Percentiles rank a stretch among this genome's conserved stretches.
Conservation (phyloP, 1,140 invertebrate species). For the Drosophila cardini region DNA sequence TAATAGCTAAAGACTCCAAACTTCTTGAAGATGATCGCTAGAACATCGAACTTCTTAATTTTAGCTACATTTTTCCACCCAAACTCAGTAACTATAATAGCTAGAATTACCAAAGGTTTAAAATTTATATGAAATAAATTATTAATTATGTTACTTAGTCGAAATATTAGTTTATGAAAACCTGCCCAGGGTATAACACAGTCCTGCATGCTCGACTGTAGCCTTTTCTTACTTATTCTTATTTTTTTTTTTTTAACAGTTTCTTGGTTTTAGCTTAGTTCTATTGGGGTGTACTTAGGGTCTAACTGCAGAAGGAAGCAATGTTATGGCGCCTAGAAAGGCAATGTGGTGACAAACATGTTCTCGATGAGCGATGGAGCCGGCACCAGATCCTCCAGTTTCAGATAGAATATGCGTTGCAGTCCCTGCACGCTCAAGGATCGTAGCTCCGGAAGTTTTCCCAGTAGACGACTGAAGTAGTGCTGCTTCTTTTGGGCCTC, state of each 20-base stretch:
- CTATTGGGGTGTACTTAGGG: slow-evolving; percentile 2
- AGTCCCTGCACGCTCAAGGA: slow-evolving; percentile 96
- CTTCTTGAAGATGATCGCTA: no score
- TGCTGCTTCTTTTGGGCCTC: slow-evolving; percentile 94
- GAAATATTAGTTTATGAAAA: no score
- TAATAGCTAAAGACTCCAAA: no score
- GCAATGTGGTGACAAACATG: slow-evolving; percentile 96
- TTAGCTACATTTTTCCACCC: no score
- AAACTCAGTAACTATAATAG: no score
- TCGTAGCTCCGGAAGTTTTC: slow-evolving; percentile 95
- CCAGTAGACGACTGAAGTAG: slow-evolving; percentile 95
- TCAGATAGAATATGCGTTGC: slow-evolving; percentile 97
- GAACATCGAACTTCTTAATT: no score
- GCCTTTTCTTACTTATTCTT: neutral
- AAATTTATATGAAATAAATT: no score
- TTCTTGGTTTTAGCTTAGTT: neutral
- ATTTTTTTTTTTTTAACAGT: neutral
- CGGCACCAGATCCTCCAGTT: slow-evolving; percentile 95
- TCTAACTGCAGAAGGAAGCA: slow-evolving; percentile 10
- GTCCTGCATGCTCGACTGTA: no score
- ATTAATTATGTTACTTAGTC: no score
- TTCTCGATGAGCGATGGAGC: slow-evolving; percentile 96
- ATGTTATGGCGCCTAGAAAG: slow-evolving; percentile 89
- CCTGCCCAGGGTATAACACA: no score
- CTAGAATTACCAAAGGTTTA: no score